A percentile compares a stretch with the other conserved stretches of the same genome.
Conservation (phyloP, 2,113 vertebrate species). For the Calidris pugnax region DNA sequence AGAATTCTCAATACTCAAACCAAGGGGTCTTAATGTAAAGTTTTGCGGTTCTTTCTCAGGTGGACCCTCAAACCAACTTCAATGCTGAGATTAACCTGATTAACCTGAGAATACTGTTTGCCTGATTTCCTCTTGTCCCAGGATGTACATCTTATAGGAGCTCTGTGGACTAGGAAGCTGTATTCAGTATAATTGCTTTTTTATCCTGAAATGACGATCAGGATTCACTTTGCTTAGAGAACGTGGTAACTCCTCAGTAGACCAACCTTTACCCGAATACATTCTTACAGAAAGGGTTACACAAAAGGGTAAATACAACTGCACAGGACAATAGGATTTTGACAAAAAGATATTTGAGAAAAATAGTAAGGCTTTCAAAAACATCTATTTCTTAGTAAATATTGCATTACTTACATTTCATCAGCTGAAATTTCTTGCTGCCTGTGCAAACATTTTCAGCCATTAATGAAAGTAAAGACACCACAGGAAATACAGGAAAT, state of each 20-base stretch:
- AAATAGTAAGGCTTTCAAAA: constrained; percentile 7
- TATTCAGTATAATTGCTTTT: neutral
- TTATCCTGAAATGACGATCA: neutral
- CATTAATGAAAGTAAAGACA: constrained; percentile 61
- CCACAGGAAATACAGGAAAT: constrained; percentile 59
- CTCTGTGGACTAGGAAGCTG: neutral
- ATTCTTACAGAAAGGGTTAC: neutral
- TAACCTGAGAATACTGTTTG: neutral
- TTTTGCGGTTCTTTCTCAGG: neutral
- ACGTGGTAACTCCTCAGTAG: neutral
- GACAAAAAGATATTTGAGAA: neutral
- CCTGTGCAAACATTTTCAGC: constrained; percentile 57
- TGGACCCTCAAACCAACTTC: neutral
- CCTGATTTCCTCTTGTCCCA: neutral
- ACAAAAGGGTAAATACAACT: neutral
- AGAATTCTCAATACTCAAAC: neutral
- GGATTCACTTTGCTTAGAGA: neutral
- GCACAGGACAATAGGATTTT: neutral
- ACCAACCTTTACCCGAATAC: neutral
- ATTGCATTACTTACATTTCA: constrained; percentile 65
- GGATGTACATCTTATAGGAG: neutral
- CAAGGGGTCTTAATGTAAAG: neutral
- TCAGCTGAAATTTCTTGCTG: constrained; percentile 38
- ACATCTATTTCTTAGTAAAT: neutral
- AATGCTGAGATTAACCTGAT: neutral